Evolutionary conservation across 2,113 vertebrate species (phyloP).

Genomic region (Larimichthys polyactis): DNA sequence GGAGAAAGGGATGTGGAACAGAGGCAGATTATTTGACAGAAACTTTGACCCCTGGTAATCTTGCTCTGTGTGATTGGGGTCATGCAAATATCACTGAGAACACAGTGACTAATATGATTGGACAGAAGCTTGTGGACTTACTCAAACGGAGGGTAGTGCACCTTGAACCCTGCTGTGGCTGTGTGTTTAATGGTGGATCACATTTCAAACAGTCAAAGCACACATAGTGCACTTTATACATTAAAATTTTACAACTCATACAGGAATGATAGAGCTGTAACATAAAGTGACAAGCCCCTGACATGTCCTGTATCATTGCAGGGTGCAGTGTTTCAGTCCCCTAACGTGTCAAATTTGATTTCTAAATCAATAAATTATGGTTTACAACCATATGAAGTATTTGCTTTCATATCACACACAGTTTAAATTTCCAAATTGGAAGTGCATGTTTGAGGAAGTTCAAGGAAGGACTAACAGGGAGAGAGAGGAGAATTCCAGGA

Average conservation of each 20-base stretch:
- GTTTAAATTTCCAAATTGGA: slow-evolving; percentile 35
- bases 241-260: neutral
- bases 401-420: slow-evolving; percentile 37
- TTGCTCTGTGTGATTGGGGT: slow-evolving; percentile 64
- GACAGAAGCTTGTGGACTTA: slow-evolving; percentile 60
- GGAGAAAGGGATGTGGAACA: slow-evolving; percentile 54
- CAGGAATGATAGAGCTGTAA: neutral
- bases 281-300: neutral
- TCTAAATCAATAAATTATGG: slow-evolving; percentile 23
- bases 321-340: slow-evolving; percentile 1
- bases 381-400: slow-evolving; percentile 10
- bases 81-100: slow-evolving; percentile 76
- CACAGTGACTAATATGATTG: slow-evolving; percentile 59
- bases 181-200: slow-evolving; percentile 43
- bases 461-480: slow-evolving; percentile 18
- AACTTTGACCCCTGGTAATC: slow-evolving; percentile 78
- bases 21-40: slow-evolving; percentile 60
- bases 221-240: neutral
- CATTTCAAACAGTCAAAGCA: slow-evolving; percentile 45
- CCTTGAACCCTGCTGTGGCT: slow-evolving; percentile 62
- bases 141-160: slow-evolving; percentile 53
- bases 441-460: slow-evolving; percentile 39
- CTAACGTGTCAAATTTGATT: slow-evolving; percentile 14
- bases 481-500: slow-evolving; percentile 42
- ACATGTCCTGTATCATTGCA: neutral